Base-by-base conservation (phyloP, 2,888 invertebrate species). In the Conistra vaccinii region DNA sequence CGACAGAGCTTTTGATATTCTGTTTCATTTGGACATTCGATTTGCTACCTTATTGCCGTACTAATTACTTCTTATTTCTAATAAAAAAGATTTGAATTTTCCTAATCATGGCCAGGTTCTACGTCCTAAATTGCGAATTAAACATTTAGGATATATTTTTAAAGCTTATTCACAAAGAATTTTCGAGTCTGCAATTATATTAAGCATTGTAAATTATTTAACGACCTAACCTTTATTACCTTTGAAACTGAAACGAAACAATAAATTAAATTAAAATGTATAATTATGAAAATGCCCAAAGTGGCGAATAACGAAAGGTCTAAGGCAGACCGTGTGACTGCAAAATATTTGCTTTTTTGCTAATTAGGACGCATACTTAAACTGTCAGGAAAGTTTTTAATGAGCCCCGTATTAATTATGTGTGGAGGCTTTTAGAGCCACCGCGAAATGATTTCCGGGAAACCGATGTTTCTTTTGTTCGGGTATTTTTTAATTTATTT, bases 1-100 rank as follows among this genome's bases (percentile, higher is more conserved):
- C 95, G 95, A 93, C 94, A 92, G 89, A 91, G 89, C 70, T 79
- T 74, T 66, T 68, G 42, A 65, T 66, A 70, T 77, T 75, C 42
- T 20, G 17, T 73, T 77, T 55, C 65, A 35, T 61, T 70, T 76
- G 62, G 76, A 73, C 73, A 83, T 85, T 85, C 69, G 78, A 86
- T 85, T 86, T 78, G 71, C 78, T 78, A 72, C 67, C 72, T 80
- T 78, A 87, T 72, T 61, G 5, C 32, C 26, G 0, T 32, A 35
- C 4, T 3, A 32, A 32, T 32, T 10, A 55, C n/a, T n/a, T 55
- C 32, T 17, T 3, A 53, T 32, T n/a, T 57, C 17, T 66, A 55
- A 20, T 17, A 53, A n/a, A 55, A 55, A 32, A 2, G 32, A 32
- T 53, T 71, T 3, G 0, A 12, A 53, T 45, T n/a, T 23, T 17